Percentiles rank a stretch among this genome's conserved stretches.
phyloP scores from a whole-genome alignment of 1,140 invertebrate genomes.

The Euura saliciscinereae region DNA sequence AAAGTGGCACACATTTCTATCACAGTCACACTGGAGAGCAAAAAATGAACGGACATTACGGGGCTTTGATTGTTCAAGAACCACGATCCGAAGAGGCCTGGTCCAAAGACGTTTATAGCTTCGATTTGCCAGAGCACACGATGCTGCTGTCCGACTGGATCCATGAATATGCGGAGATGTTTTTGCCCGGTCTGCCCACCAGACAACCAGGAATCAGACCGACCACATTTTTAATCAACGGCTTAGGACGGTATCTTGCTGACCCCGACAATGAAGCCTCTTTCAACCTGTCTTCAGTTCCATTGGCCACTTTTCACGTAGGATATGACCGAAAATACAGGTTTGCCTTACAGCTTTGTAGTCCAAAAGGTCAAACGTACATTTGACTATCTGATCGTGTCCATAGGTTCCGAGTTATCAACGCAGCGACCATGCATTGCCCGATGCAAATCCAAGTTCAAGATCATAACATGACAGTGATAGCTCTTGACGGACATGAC shows the following conservation, averaged over 20 bases:
- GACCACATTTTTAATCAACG: conserved; percentile 16
- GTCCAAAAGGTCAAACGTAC: conserved; percentile 28
- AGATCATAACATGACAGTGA: conserved; percentile 59
- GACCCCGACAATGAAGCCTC: not conserved
- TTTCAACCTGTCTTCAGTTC: not conserved
- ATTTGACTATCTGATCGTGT: conserved; percentile 42
- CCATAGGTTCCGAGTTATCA: conserved; percentile 66
- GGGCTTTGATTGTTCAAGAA: conserved; percentile 29
- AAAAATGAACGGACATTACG: conserved; percentile 39
- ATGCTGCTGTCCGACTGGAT: conserved; percentile 51
- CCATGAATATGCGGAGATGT: conserved; percentile 33
- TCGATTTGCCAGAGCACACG: conserved; percentile 45
- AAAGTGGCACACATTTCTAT: conserved; percentile 61
- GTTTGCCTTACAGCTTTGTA: conserved; percentile 8
- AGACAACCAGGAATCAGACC: conserved; percentile 48
- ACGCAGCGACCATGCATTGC: conserved; percentile 62
- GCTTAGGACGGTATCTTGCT: no score
- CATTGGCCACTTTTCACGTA: conserved; percentile 18
- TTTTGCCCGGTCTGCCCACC: conserved; percentile 35
- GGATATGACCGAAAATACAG: conserved; percentile 12
- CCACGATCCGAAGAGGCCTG: conserved; percentile 17
- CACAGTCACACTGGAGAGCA: conserved; percentile 53
- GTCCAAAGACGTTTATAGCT: conserved; percentile 43
- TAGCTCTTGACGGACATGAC: conserved; percentile 60
- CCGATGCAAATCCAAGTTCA: conserved; percentile 64